phyloP scores from a whole-genome alignment of 2,113 vertebrate species.

The Benitochromis conjunctus region DNA sequence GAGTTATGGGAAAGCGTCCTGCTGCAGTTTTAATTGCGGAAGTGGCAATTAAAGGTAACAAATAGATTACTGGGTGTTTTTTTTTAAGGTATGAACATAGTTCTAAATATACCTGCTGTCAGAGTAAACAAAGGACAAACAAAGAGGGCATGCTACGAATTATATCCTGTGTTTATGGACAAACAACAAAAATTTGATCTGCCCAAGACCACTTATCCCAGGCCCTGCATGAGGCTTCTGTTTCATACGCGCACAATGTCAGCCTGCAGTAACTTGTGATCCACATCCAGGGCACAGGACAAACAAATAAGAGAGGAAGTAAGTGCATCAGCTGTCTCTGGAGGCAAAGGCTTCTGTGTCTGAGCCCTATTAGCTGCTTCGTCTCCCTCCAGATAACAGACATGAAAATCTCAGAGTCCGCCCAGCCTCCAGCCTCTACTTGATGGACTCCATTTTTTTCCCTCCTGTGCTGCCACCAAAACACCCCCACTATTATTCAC shows the following conservation, averaged over 20 bases:
- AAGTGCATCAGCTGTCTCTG: slow-evolving; percentile 58
- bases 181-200: background rate
- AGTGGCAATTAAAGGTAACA: background rate
- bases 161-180: background rate
- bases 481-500: slow-evolving; percentile 43
- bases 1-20: background rate
- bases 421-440: slow-evolving; percentile 50
- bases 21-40: background rate
- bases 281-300: slow-evolving; percentile 23
- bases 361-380: slow-evolving; percentile 57
- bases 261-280: slow-evolving; percentile 4
- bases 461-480: background rate
- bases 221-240: background rate
- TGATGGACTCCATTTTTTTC: slow-evolving; percentile 48
- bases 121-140: background rate
- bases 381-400: slow-evolving; percentile 55
- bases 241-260: background rate
- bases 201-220: background rate
- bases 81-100: background rate
- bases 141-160: background rate
- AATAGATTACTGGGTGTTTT: rapidly evolving
- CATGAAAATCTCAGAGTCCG: slow-evolving; percentile 60
- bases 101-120: background rate
- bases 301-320: slow-evolving; percentile 27
- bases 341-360: slow-evolving; percentile 26